phyloP scores from a whole-genome alignment of 2,113 vertebrate genomes.

The Dasyornis broadbenti region DNA sequence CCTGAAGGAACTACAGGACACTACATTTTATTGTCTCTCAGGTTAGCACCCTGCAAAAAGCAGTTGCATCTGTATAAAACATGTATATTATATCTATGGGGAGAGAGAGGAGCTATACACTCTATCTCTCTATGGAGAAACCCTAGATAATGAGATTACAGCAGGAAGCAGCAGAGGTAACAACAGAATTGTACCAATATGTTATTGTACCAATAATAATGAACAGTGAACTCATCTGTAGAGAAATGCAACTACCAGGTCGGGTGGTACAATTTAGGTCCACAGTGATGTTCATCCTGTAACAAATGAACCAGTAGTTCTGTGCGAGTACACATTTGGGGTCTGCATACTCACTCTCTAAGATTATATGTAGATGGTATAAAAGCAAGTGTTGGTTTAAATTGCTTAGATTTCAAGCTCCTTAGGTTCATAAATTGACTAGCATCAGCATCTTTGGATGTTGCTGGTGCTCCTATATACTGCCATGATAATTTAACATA shows the following conservation, averaged over 20 bases:
- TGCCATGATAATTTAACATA: background rate
- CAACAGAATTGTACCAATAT: background rate
- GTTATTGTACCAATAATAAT: background rate
- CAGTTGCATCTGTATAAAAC: background rate
- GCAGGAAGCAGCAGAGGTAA: background rate
- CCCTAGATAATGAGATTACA: background rate
- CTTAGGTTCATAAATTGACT: background rate
- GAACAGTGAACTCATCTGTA: background rate
- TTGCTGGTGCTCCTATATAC: background rate
- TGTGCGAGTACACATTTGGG: background rate
- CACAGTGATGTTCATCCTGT: background rate
- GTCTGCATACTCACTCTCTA: background rate
- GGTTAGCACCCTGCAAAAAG: background rate
- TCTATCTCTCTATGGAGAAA: background rate
- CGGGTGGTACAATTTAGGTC: background rate
- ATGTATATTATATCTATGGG: fast-evolving
- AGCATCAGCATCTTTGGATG: background rate
- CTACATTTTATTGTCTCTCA: background rate
- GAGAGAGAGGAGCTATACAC: background rate
- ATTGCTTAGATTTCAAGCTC: background rate
- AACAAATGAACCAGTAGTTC: background rate
- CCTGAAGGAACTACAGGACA: background rate
- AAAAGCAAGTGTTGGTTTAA: background rate
- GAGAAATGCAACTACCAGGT: background rate
- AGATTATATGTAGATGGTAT: background rate